These are phyloP conservation scores for Arvicanthis niloticus DNA, from an alignment of 2,113 vertebrate genomes.

Conservation along the genomic window DNA sequence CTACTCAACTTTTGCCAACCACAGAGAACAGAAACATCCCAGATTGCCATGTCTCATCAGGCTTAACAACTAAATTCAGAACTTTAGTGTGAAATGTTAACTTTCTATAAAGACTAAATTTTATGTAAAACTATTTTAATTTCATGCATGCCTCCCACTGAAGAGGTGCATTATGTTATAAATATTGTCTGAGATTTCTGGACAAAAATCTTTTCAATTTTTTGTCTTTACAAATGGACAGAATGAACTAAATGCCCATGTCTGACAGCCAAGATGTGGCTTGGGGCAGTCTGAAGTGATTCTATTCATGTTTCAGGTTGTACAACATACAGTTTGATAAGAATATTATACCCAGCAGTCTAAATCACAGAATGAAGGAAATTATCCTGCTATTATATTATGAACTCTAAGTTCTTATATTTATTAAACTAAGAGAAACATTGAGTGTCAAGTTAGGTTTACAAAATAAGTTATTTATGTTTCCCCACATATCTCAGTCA, in stretches of 20 bases:
- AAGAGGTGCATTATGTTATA: neutral
- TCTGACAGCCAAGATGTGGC: neutral
- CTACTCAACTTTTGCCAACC: slow-evolving; percentile 24
- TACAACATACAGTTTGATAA: neutral
- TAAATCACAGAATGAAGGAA: neutral
- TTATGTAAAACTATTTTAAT: slow-evolving; percentile 21
- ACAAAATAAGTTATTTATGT: neutral
- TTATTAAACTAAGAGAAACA: neutral
- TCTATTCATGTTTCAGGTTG: neutral
- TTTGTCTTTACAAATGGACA: neutral
- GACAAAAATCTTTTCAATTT: neutral
- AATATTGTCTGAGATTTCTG: slow-evolving; percentile 1
- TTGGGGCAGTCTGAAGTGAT: neutral
- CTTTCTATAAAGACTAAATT: neutral
- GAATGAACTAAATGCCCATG: neutral
- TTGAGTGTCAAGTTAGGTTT: neutral
- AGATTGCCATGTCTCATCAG: neutral
- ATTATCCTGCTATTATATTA: neutral
- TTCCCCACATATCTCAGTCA: neutral
- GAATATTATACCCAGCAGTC: neutral
- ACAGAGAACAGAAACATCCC: neutral
- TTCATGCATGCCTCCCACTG: neutral
- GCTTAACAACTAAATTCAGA: neutral
- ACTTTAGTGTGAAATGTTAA: neutral
- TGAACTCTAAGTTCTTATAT: neutral